Evolutionary conservation across 2,797 vertebrate species (phyloP), one percentile per base, ranked within the genome.

Genomic region (Mycteria americana): DNA sequence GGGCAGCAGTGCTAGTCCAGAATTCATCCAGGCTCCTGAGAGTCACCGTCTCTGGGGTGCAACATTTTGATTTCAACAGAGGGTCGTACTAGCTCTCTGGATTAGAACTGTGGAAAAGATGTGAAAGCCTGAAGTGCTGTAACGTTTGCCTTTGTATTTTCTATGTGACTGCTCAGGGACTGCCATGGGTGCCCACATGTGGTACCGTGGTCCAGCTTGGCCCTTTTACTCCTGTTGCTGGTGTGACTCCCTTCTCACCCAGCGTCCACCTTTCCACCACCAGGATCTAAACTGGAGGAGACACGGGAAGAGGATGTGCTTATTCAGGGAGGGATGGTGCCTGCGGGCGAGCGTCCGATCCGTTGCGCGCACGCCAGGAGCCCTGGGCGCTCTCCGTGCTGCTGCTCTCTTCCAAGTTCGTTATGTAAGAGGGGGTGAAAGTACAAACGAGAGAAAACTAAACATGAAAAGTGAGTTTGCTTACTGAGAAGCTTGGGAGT

Each of bases 381-480:
- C 70, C 77, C 70, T 0, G 0, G 64, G n/a, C 2, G 0, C 65
- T 75, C 56, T 37, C 67, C 30, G 8, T 37, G 21, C 68, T 27
- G 70, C 75, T 37, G 68, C 76, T 78, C 35, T 16, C 28, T 51
- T 86, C 87, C 91, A 70, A 46, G 11, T 35, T 54, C 11, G 10
- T 94, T 56, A 30, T 37, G 79, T 89, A 92, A 88, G 74, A 19
- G 43, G 62, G 90, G 80, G 37, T n/a, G 50, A 51, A 93, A 95
- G 77, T 82, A 75, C 94, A 75, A 85, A 77, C 25, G 17, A 51
- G 81, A 35, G 84, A 87, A 12, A 85, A 31, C 50, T 46, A 35
- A 93, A 83, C 63, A 24, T 59, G 67, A 84, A 73, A 87, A 86
- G 72, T 27, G 78, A 77, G 37, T 95, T 85, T 96, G 65, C 90